Percentiles rank a stretch among this genome's conserved stretches.
phyloP scores from a whole-genome alignment of 2,797 vertebrate species.

The Aselliscus stoliczkanus region DNA sequence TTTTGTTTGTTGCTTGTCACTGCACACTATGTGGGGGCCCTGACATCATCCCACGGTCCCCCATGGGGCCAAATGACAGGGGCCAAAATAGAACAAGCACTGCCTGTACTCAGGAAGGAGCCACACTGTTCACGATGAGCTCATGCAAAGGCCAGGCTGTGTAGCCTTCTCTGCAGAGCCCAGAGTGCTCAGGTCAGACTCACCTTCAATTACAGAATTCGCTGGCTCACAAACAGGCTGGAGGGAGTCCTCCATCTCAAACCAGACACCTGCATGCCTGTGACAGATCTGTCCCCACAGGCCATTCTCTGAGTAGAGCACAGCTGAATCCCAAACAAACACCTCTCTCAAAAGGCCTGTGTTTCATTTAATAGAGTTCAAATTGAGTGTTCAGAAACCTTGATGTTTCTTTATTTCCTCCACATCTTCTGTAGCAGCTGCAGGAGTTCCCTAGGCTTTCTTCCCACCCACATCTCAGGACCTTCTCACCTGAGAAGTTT shows the following conservation, averaged over 20 bases:
- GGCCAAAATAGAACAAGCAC: constrained; percentile 17
- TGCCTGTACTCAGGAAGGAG: constrained; percentile 42
- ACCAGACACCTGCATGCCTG: constrained; percentile 72
- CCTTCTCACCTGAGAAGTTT: not conserved
- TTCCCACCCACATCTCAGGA: not conserved
- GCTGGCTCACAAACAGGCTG: constrained; percentile 62
- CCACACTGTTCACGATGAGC: constrained; percentile 44
- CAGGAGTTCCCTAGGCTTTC: not conserved
- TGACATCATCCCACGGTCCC: not conserved
- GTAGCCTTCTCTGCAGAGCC: constrained; percentile 50
- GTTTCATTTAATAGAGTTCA: constrained; percentile 73
- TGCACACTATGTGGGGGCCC: not conserved
- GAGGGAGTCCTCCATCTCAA: constrained; percentile 69
- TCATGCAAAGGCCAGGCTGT: constrained; percentile 46
- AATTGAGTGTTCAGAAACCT: constrained; percentile 56
- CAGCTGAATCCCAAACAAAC: constrained; percentile 77
- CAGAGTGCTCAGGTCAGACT: constrained; percentile 61
- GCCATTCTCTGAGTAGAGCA: constrained; percentile 47
- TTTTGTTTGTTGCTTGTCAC: not conserved
- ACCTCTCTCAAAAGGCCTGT: constrained; percentile 60
- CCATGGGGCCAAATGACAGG: not conserved
- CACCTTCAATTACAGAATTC: constrained; percentile 71
- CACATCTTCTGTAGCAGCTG: not conserved
- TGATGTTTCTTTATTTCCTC: constrained; percentile 45
- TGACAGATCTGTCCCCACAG: constrained; percentile 74